Evolutionary conservation across 2,113 vertebrate genomes (phyloP).

Genomic region (Phocoena sinus): DNA sequence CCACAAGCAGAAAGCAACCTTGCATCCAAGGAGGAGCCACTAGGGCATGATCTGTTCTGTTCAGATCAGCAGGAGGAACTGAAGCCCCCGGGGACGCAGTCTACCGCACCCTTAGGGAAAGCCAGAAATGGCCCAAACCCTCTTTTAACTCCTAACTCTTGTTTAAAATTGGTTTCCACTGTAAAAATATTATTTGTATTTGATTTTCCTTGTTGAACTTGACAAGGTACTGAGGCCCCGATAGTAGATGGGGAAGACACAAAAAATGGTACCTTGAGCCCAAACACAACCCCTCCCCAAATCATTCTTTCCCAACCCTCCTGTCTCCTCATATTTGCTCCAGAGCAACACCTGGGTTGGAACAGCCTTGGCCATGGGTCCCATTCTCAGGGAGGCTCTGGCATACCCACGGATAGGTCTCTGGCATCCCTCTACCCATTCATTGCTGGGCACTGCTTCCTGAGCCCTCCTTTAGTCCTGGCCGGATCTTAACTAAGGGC

Average conservation of each 20-base stretch:
- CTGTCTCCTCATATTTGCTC: background rate
- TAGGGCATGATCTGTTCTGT: background rate
- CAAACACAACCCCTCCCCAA: background rate
- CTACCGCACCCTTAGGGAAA: background rate
- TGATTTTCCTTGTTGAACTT: slow-evolving; percentile 20
- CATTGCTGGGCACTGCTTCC: background rate
- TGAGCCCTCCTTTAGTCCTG: background rate
- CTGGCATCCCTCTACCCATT: background rate
- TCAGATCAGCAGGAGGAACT: background rate
- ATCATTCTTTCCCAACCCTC: background rate
- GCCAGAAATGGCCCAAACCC: background rate
- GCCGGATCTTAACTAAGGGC: background rate
- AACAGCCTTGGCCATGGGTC: background rate
- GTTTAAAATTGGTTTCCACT: background rate
- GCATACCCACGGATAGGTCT: background rate
- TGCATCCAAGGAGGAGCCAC: background rate
- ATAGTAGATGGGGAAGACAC: background rate
- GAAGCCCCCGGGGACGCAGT: background rate
- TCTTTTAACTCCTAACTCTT: background rate
- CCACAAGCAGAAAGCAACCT: background rate
- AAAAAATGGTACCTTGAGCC: background rate
- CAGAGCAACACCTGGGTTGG: background rate
- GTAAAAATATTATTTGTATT: slow-evolving; percentile 2
- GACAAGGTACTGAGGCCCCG: background rate
- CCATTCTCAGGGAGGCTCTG: background rate